Evolutionary conservation across 1,140 invertebrate genomes (phyloP), one percentile per base, ranked within the genome.

Genomic region (Cyphomyrmex costatus): DNA sequence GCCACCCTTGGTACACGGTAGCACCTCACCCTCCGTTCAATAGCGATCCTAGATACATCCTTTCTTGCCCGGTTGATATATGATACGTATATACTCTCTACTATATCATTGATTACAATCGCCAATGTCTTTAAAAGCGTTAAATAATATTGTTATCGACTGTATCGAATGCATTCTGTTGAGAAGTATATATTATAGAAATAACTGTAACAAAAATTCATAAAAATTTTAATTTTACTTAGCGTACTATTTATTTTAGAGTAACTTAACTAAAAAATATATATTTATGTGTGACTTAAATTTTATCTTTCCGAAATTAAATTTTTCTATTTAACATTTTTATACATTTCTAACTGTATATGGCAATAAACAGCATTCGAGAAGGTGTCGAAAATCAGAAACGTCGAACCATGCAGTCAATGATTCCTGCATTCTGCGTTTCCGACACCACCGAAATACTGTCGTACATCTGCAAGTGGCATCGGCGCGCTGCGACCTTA

Each of bases 1-100:
- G 90, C 92, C 89, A 92, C 92, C 91, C 92, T 89, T 87, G 79
- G 70, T 82, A 89, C 76, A 77, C 56, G 73, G 76, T 74, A 61
- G 61, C n/a, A 51, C 51, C 63, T 61, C 87, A 36, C 88, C 77
- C 88, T 85, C 78, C 27, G 53, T 46, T 58, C 36, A 42, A 36
- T 71, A 60, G 60, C 42, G 76, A 84, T 73, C 42, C 79, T 79
- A 56, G 60, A 61, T 88, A 53, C 46, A 79, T 76, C 56, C 74
- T 88, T 89, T 85, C 63, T 83, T 73, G 79, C 53, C n/a, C 36
- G 36, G 27, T 14, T 61, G 70, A 61, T 61, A 10, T 42, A 42
- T 12, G 36, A 42, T 42, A 10, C 10, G 8, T 42, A 42, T 42
- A 42, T 42, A 82, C 21, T 82, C 65, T 82, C 30, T 56, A 36